These are phyloP conservation scores for Norana najaformis DNA, from an alignment of 2,888 invertebrate genomes.

Conservation along the genomic window DNA sequence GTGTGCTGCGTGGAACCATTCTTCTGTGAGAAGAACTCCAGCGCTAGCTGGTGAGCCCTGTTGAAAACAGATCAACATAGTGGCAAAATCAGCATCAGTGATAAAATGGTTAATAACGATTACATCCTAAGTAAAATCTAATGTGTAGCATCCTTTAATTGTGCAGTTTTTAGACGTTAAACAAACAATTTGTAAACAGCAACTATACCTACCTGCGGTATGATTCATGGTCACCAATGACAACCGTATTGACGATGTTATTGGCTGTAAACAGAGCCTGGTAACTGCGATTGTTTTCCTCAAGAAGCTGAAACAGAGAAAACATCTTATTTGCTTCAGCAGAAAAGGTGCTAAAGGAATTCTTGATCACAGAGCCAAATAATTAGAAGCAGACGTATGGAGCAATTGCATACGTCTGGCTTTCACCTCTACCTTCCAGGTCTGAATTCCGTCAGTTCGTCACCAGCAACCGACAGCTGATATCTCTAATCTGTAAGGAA, in stretches of 20 bases:
- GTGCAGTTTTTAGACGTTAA: not conserved
- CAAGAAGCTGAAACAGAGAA: constrained; percentile 39
- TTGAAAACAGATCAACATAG: not conserved
- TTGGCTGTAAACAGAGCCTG: constrained; percentile 65
- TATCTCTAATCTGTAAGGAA: too few species aligned
- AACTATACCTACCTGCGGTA: constrained; percentile 47
- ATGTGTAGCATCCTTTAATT: not conserved
- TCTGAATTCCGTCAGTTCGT: too few species aligned
- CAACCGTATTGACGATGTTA: constrained; percentile 63
- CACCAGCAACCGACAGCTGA: too few species aligned
- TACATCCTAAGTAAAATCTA: not conserved
- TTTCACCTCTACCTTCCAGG: too few species aligned
- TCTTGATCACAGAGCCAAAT: not conserved
- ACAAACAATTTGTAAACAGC: not conserved
- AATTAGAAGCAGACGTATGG: not conserved
- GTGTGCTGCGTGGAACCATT: constrained; percentile 63
- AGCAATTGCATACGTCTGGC: too few species aligned
- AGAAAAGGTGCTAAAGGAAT: not conserved
- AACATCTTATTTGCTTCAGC: not conserved
- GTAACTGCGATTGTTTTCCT: constrained; percentile 61
- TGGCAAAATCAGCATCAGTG: not conserved
- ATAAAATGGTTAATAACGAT: not conserved
- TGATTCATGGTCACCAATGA: constrained; percentile 49
- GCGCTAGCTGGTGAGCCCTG: constrained; percentile 60
- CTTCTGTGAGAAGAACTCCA: constrained; percentile 60